Conservation (phyloP, 2,888 invertebrate species). For the Hedychridium roseum region DNA sequence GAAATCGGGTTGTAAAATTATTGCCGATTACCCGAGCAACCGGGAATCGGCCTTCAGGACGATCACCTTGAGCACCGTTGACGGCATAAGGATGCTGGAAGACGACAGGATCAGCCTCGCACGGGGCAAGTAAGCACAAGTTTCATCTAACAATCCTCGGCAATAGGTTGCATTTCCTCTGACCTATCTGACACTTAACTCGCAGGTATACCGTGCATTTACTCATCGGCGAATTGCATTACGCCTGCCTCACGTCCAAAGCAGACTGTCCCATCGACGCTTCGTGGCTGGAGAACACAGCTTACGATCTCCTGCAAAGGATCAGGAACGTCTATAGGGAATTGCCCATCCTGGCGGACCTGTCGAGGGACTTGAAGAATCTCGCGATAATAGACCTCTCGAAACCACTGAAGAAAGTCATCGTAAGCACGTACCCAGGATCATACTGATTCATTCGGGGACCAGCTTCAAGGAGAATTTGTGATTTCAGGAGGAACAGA, state of each 20-base stretch:
- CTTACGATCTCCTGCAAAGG: conserved; percentile 41
- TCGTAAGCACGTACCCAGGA: conserved; percentile 30
- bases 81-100: conserved; percentile 32
- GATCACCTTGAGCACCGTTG: conserved; percentile 35
- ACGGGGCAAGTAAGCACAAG: conserved; percentile 41
- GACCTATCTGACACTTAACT: too few species aligned
- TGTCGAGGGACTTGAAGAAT: conserved; percentile 37
- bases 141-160: conserved; percentile 5
- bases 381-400: conserved; percentile 38
- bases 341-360: conserved; percentile 45
- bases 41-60: conserved; percentile 25
- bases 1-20: conserved; percentile 36
- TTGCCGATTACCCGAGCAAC: conserved; percentile 41
- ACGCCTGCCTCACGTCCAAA: conserved; percentile 43
- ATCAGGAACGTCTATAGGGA: conserved; percentile 46
- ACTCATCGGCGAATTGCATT: conserved; percentile 44
- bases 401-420: conserved; percentile 39
- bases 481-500: conserved; percentile 36
- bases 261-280: conserved; percentile 32
- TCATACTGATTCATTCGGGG: background rate
- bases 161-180: conserved; percentile 1
- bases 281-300: conserved; percentile 18
- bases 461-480: background rate
- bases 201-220: conserved; percentile 48
- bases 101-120: conserved; percentile 44